These are phyloP conservation scores for Ceratina calcarata DNA, from an alignment of 1,140 invertebrate genomes.

Conservation along the genomic window DNA sequence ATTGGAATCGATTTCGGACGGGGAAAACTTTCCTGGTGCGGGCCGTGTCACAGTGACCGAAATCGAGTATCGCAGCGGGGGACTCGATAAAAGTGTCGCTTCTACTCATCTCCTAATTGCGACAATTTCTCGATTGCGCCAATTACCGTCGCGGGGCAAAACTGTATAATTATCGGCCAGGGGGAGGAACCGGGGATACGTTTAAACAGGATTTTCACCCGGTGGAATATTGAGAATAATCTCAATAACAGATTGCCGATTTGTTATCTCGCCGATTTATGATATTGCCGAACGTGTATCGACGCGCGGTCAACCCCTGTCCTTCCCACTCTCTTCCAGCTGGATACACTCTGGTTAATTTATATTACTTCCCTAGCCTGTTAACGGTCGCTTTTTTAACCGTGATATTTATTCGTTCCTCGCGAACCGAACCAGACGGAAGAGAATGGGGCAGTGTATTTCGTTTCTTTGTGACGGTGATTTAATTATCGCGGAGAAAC, in stretches of 20 bases:
- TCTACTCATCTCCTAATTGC: conserved; percentile 48
- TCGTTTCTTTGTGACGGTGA: background rate
- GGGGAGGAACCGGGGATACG: conserved; percentile 14
- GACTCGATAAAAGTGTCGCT: conserved; percentile 55
- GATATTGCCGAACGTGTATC: conserved; percentile 29
- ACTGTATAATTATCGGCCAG: conserved; percentile 57
- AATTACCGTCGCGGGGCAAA: conserved; percentile 55
- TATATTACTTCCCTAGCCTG: conserved; percentile 37
- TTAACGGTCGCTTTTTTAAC: conserved; percentile 32
- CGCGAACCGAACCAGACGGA: background rate
- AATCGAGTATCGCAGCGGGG: background rate
- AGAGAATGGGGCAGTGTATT: no score
- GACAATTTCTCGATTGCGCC: conserved; percentile 58
- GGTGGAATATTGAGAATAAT: conserved; percentile 60
- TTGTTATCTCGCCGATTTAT: conserved; percentile 57
- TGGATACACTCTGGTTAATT: background rate
- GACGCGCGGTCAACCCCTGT: background rate
- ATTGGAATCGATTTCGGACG: background rate
- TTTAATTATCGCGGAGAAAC: background rate
- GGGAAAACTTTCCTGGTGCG: conserved; percentile 1
- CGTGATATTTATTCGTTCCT: conserved; percentile 18
- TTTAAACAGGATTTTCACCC: conserved; percentile 52
- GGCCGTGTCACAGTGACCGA: background rate
- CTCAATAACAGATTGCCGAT: conserved; percentile 56
- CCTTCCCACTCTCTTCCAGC: background rate